Evolutionary conservation across 2,888 invertebrate genomes (phyloP).

Genomic region (Hypena proboscidalis): DNA sequence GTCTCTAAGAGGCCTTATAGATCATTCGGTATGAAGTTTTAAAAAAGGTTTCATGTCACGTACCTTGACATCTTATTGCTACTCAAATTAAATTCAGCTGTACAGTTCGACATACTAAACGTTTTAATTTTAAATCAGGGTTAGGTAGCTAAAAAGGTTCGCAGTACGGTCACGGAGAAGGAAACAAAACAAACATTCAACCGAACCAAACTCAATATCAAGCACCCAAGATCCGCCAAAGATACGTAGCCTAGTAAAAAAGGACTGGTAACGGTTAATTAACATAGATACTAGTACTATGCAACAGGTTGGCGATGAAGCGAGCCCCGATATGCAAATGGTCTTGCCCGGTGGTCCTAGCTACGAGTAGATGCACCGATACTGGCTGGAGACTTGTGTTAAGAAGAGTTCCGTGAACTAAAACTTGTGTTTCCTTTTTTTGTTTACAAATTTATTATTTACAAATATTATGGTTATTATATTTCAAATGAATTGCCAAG

Average conservation of each 20-base stretch:
- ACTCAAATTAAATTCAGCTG: too few species aligned
- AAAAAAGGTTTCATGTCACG: too few species aligned
- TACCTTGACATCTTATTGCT: too few species aligned
- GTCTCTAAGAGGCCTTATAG: too few species aligned
- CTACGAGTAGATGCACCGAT: slow-evolving; percentile 56
- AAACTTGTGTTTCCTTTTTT: not conserved
- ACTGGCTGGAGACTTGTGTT: slow-evolving; percentile 11
- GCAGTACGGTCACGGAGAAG: not conserved
- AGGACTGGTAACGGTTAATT: slow-evolving; percentile 62
- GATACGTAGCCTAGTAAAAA: slow-evolving; percentile 51
- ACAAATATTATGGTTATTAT: too few species aligned
- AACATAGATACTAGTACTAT: slow-evolving; percentile 58
- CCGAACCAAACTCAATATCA: slow-evolving; percentile 17
- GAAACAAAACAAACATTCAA: not conserved
- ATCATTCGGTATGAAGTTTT: too few species aligned
- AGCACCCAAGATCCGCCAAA: slow-evolving; percentile 31
- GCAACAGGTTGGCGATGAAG: slow-evolving; percentile 55
- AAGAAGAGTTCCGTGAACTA: not conserved
- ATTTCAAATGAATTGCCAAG: too few species aligned
- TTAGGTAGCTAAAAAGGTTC: too few species aligned
- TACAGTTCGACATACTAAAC: too few species aligned
- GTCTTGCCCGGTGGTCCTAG: slow-evolving; percentile 67
- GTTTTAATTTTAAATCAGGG: too few species aligned
- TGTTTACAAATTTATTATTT: too few species aligned
- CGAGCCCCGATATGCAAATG: slow-evolving; percentile 67